phyloP scores from a whole-genome alignment of 2,113 vertebrate species.

The Cynopterus brachyotis region DNA sequence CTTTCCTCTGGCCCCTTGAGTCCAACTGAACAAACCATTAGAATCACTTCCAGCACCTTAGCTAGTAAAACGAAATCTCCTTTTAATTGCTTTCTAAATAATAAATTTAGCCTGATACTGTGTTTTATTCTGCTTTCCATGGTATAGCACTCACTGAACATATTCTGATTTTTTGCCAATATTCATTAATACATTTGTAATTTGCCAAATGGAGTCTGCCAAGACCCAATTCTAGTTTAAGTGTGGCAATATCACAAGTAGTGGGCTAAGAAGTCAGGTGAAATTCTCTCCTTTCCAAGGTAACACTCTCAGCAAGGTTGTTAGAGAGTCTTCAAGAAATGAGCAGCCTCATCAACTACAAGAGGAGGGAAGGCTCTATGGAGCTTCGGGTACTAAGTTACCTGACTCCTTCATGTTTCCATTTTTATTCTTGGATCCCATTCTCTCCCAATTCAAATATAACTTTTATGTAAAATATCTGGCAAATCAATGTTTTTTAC shows the following conservation, averaged over 20 bases:
- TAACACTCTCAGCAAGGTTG: neutral
- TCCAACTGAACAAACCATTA: neutral
- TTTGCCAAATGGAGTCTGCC: neutral
- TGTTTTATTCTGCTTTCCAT: neutral
- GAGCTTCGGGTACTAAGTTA: neutral
- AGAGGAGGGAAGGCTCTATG: neutral
- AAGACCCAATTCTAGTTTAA: neutral
- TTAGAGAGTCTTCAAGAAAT: constrained; percentile 28
- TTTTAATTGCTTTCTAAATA: neutral
- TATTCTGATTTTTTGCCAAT: constrained; percentile 1
- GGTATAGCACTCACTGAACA: neutral
- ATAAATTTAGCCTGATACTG: neutral
- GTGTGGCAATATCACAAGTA: neutral
- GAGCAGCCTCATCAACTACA: neutral
- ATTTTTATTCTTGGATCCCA: neutral
- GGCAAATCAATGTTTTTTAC: neutral
- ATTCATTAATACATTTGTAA: neutral
- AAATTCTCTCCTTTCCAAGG: constrained; percentile 19
- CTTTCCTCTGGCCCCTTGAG: neutral
- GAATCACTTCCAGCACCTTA: neutral
- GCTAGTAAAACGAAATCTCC: constrained; percentile 11
- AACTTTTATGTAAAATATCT: constrained; percentile 5
- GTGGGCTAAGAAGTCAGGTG: neutral
- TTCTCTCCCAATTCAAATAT: neutral
- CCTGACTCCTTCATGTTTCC: neutral